Base-by-base conservation (phyloP, 2,797 vertebrate genomes). In the Macrochelys suwanniensis region DNA sequence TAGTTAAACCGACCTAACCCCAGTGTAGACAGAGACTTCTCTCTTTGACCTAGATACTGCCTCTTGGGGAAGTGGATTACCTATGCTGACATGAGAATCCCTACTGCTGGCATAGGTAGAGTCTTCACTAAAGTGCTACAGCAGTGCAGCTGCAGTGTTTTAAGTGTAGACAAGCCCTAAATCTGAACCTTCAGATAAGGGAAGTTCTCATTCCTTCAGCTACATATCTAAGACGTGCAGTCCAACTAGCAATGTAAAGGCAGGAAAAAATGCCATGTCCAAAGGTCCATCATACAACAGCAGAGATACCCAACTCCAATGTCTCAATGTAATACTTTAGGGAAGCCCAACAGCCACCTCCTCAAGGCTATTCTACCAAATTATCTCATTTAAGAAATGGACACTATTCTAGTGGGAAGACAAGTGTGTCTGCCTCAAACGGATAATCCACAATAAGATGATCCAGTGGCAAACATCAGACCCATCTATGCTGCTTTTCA, bases 401-500 rank as follows among this genome's bases (percentile, higher is more conserved):
- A 61, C 68, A 61, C 17, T 76, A 42, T 86, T 50, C 11, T 56
- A 68, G 82, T 77, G 42, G 77, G 54, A 89, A 93, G 79, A 87
- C 76, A 86, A 45, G 0, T 61, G 5, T 26, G 11, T 76, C 42
- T 42, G 6, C 23, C 17, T 76, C 61, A 68, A 21, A 68, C 25
- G 28, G 11, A 7, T 42, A 71, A 71, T 25, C 68, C 19, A 17
- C 37, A 61, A n/a, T 37, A 65, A 65, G 33, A n/a, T 19, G 33
- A 68, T 21, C 17, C 16, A 5, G 82, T 4, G 15, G 68, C 49
- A 92, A 94, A 81, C 47, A 49, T 59, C 19, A 12, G 47, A 56
- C 0, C 5, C 86, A 7, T 11, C 33, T 11, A n/a, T 0, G 0
- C 10, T 82, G 74, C 57, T 68, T 91, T 92, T 87, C 71, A 76